phyloP scores from a whole-genome alignment of 2,113 vertebrate species.

The Otocyon megalotis region DNA sequence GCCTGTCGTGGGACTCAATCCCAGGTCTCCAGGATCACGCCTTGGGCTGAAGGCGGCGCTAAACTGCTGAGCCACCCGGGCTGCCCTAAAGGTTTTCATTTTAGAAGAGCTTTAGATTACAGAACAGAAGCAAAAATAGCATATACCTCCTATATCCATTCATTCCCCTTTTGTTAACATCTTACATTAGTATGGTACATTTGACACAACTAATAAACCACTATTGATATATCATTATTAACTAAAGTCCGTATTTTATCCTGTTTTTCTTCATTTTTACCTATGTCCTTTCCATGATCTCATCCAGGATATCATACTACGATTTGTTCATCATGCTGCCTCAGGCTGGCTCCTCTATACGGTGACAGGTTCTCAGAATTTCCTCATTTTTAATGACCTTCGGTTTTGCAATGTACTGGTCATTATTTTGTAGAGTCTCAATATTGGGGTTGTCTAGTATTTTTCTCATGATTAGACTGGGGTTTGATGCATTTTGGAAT shows the following conservation, averaged over 20 bases:
- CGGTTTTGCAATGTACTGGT: background rate
- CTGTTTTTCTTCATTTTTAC: background rate
- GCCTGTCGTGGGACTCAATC: no score
- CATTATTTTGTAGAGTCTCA: background rate
- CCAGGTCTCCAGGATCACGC: no score
- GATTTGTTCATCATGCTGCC: background rate
- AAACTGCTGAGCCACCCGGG: no score
- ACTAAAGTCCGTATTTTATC: background rate
- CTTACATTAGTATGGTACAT: background rate
- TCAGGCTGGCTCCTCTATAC: background rate
- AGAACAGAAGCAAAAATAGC: constrained; percentile 3
- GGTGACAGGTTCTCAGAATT: background rate
- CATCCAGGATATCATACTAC: background rate
- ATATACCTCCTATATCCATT: background rate
- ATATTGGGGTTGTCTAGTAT: background rate
- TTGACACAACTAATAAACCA: background rate
- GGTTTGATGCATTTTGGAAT: background rate
- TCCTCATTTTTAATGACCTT: background rate
- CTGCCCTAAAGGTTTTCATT: background rate
- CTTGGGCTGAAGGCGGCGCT: no score
- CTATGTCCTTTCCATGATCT: background rate
- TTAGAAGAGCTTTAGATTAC: background rate
- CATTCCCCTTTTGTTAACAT: background rate
- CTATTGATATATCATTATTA: background rate
- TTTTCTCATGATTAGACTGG: background rate